Base-by-base conservation (phyloP, 1,140 invertebrate genomes). In the Hirudo medicinalis region DNA sequence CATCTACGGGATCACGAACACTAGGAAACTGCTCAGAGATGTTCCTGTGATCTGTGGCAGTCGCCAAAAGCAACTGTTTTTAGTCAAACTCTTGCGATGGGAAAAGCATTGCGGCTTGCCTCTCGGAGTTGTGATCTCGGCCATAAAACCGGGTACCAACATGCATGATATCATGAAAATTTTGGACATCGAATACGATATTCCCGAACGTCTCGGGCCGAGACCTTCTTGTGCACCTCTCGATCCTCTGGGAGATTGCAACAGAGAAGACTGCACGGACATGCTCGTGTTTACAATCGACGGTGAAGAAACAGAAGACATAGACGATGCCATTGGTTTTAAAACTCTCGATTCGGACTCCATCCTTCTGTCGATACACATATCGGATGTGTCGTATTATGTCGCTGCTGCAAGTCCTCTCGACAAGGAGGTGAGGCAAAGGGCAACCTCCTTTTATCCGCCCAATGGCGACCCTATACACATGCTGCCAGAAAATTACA, bases 301-400 rank as follows among this genome's bases (percentile, higher is more conserved):
- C 85, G 91, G 94, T 27, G 90, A 91, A 2, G 92, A 91, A 4
- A 96, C 93, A 80, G 96, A 93, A 6, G 94, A 98, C 80, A 96
- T 98, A 72, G 94, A 97, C 80, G 94, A 98, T 82, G 96, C 96
- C 0, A 82, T 98, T 2, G 95, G 97, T 82, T 76, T 81, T 36
- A 76, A 78, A 57, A 71, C 76, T 60, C 32, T 74, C 4, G 32
- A 13, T 22, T 9, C 40, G 19, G 43, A 49, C n/a, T n/a, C 22
- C n/a, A 78, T 77, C 66, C 32, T 72, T 43, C 74, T 81, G 17
- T 78, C 78, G 29, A 73, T 81, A 25, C 80, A 81, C 73, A 76
- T 81, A 69, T 72, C 80, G 22, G 82, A 83, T 75, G 79, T 83
- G 22, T 75, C 75, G 5, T 73, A 77, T 69, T 82, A 77, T 75